Conservation (phyloP, 2,113 vertebrate genomes). For the Thymallus thymallus region DNA sequence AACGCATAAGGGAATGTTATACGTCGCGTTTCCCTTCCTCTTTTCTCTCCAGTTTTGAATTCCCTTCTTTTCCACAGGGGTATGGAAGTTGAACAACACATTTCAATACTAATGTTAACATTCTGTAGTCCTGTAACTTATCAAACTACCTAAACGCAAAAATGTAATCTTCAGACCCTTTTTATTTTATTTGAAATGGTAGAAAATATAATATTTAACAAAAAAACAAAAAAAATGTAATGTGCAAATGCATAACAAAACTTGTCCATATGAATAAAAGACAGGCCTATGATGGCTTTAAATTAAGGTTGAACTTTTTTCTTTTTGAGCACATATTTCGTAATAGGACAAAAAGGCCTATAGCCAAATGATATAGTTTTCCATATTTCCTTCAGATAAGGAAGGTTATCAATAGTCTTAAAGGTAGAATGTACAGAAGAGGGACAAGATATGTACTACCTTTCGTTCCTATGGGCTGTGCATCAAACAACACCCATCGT, state of each 20-base stretch:
- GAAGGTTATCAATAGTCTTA: background rate
- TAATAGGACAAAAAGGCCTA: too few species aligned
- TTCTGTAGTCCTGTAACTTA: background rate
- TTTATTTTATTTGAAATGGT: background rate
- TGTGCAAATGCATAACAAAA: background rate
- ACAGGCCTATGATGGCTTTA: too few species aligned
- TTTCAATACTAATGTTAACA: background rate
- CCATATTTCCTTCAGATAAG: background rate
- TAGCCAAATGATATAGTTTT: background rate
- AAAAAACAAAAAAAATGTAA: background rate
- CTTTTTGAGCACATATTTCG: too few species aligned
- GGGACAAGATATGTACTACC: background rate
- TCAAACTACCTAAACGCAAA: background rate
- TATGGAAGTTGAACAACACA: background rate
- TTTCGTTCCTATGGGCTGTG: slow-evolving; percentile 19
- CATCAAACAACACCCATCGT: background rate
- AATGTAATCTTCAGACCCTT: background rate
- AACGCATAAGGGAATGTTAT: slow-evolving; percentile 37
- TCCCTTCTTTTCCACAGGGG: background rate
- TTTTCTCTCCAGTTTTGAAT: slow-evolving; percentile 1
- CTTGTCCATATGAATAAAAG: background rate
- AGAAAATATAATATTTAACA: too few species aligned
- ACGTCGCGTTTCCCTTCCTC: background rate
- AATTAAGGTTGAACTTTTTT: too few species aligned
- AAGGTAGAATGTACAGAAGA: background rate